These are phyloP conservation scores for Chaenogobius annularis DNA, from an alignment of 2,113 vertebrate genomes.

Conservation along the genomic window DNA sequence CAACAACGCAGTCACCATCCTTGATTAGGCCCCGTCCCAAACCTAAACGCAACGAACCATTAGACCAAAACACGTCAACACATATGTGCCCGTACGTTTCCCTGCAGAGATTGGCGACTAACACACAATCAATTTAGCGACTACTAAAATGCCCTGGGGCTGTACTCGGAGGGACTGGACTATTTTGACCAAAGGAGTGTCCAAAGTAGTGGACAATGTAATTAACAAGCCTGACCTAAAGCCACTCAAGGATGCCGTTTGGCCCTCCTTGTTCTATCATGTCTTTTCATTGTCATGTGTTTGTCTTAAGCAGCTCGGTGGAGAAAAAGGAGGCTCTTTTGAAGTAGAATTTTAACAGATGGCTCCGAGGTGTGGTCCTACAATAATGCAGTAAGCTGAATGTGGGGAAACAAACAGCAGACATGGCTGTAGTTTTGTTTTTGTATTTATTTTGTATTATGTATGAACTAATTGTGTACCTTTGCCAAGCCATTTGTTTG, in stretches of 20 bases:
- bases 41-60: slow-evolving; percentile 45
- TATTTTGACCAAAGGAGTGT: slow-evolving; percentile 71
- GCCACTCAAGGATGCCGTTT: slow-evolving; percentile 38
- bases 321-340: slow-evolving; percentile 40
- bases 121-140: slow-evolving; percentile 62
- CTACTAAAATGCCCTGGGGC: slow-evolving; percentile 49
- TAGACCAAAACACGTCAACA: slow-evolving; percentile 70
- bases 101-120: slow-evolving; percentile 51
- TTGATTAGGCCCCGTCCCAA: slow-evolving; percentile 63
- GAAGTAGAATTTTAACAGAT: slow-evolving; percentile 46
- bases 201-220: slow-evolving; percentile 61
- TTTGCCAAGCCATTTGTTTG: slow-evolving; percentile 39
- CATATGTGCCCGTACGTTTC: slow-evolving; percentile 61
- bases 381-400: slow-evolving; percentile 48
- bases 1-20: slow-evolving; percentile 69
- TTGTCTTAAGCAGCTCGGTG: slow-evolving; percentile 38
- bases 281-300: slow-evolving; percentile 35
- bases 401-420: slow-evolving; percentile 44
- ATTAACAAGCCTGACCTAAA: slow-evolving; percentile 55
- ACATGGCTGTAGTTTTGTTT: slow-evolving; percentile 25
- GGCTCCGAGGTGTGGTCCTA: slow-evolving; percentile 23
- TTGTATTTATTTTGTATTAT: slow-evolving; percentile 45
- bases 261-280: slow-evolving; percentile 38
- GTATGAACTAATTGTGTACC: slow-evolving; percentile 28
- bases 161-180: slow-evolving; percentile 62